phyloP scores from a whole-genome alignment of 2,113 vertebrate species.

The Leucopternis melanops region DNA sequence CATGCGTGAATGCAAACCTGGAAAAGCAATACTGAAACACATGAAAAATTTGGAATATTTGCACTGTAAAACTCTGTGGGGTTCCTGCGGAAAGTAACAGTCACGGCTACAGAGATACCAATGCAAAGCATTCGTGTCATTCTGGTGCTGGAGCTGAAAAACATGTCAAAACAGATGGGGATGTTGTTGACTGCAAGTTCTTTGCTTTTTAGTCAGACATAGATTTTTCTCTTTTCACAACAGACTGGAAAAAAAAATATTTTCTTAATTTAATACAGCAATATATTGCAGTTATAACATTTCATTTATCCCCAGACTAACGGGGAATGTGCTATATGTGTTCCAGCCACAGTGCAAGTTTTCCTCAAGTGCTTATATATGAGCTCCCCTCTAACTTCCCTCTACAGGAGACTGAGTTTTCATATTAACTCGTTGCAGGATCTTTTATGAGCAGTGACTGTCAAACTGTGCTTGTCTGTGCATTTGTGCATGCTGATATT shows the following conservation, averaged over 20 bases:
- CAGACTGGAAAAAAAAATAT: not conserved
- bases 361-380: not conserved
- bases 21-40: not conserved
- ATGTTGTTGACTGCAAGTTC: not conserved
- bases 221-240: not conserved
- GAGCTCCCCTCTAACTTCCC: not conserved
- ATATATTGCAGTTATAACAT: not conserved
- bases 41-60: not conserved
- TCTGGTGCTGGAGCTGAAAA: not conserved
- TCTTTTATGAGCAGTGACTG: conserved; percentile 14
- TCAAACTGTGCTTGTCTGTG: conserved; percentile 7
- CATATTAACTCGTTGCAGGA: not conserved
- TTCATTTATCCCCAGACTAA: conserved; percentile 20
- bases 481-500: not conserved
- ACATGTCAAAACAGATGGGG: not conserved
- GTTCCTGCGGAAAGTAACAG: not conserved
- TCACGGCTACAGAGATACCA: not conserved
- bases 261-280: not conserved
- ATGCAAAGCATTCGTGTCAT: not conserved
- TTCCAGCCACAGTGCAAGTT: not conserved
- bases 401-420: conserved; percentile 22
- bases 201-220: not conserved
- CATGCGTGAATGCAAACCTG: not conserved
- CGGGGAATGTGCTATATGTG: not conserved
- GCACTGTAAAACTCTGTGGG: rapidly evolving